These are phyloP conservation scores for Notolabrus celidotus DNA, from an alignment of 2,797 vertebrate species.

Conservation along the genomic window DNA sequence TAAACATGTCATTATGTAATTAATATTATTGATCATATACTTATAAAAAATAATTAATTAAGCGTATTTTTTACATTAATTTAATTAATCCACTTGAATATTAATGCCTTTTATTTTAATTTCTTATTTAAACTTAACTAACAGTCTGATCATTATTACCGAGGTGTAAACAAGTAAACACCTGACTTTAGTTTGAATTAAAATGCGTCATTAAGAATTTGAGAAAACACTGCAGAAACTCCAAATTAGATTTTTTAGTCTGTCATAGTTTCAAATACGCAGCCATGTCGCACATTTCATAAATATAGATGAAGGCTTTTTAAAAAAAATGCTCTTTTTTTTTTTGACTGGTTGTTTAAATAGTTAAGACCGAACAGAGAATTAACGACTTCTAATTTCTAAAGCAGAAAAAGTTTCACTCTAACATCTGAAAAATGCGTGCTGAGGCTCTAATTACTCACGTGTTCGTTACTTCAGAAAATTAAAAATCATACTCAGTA, in stretches of 20 bases:
- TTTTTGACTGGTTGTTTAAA: no score
- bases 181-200: neutral
- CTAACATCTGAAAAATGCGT: no score
- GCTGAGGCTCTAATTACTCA: no score
- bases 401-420: no score
- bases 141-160: neutral
- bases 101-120: neutral
- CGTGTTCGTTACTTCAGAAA: no score
- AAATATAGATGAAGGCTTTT: no score
- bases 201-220: neutral
- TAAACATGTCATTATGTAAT: constrained; percentile 1
- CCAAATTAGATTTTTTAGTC: neutral
- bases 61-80: neutral
- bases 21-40: constrained; percentile 1
- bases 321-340: no score
- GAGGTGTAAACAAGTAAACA: neutral
- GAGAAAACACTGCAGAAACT: neutral
- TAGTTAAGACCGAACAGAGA: no score
- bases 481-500: no score
- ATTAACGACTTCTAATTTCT: no score
- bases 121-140: neutral
- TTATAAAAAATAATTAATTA: neutral
- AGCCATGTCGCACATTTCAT: no score
- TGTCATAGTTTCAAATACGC: neutral
- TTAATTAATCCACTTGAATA: neutral